Conservation (phyloP, 2,113 vertebrate genomes). For the Synodontis membranacea region DNA sequence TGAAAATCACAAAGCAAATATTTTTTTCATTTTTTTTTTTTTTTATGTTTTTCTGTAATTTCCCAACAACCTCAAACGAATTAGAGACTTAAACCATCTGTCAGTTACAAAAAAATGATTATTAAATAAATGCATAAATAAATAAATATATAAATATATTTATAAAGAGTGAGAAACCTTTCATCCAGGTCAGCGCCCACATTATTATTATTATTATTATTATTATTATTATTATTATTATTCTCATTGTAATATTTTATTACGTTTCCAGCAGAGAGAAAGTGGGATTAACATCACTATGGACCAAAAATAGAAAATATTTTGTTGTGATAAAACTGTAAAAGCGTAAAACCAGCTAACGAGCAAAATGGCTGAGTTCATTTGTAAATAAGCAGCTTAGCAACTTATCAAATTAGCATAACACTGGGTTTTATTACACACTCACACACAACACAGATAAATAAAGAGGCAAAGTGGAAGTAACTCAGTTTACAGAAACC, state of each 20-base stretch:
- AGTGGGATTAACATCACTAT: conserved; percentile 16
- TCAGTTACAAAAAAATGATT: background rate
- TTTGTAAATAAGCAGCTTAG: conserved; percentile 1
- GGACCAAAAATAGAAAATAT: background rate
- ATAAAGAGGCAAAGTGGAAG: background rate
- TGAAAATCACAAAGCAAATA: background rate
- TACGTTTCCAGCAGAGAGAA: conserved; percentile 46
- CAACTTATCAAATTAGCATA: background rate
- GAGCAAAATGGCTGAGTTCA: background rate
- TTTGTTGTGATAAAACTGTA: background rate
- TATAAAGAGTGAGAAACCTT: conserved; percentile 44
- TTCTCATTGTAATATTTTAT: background rate
- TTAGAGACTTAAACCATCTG: background rate
- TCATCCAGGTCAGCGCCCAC: conserved; percentile 53
- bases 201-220: conserved; percentile 4
- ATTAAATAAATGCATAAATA: conserved; percentile 13
- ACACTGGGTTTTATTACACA: conserved; percentile 47
- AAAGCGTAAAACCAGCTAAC: background rate
- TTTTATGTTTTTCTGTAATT: background rate
- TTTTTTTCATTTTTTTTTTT: background rate
- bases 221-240: conserved; percentile 23
- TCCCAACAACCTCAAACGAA: background rate
- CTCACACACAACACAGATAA: conserved; percentile 4
- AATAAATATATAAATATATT: conserved; percentile 32
- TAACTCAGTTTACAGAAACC: background rate